Conservation (phyloP, 2,797 vertebrate species). For the Gymnothorax javanicus region DNA sequence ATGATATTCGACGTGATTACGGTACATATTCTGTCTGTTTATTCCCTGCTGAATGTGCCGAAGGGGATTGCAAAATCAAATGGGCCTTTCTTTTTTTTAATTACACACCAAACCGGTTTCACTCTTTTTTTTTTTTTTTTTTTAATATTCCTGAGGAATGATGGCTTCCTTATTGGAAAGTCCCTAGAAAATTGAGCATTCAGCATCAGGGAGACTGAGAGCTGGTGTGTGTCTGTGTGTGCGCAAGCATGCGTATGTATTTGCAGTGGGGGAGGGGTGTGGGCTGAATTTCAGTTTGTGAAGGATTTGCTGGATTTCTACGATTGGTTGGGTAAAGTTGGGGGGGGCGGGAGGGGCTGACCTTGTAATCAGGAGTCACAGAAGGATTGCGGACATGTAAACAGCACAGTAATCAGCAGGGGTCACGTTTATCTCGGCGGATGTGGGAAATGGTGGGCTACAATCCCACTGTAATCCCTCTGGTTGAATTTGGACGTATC, state of each 20-base stretch:
- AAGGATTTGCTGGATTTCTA: constrained; percentile 20
- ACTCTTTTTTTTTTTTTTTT: constrained; percentile 42
- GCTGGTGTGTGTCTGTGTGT: neutral
- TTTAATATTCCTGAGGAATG: neutral
- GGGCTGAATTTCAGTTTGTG: constrained; percentile 25
- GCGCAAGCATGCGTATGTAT: neutral
- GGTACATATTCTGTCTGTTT: neutral
- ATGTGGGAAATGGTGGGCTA: neutral
- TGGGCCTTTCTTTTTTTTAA: neutral
- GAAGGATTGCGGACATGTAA: constrained; percentile 7
- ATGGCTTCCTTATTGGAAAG: constrained; percentile 27
- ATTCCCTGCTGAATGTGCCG: neutral
- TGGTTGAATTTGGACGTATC: neutral
- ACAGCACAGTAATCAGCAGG: neutral
- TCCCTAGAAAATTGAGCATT: constrained; percentile 1
- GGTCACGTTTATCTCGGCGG: neutral
- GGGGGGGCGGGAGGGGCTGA: neutral
- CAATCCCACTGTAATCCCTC: neutral
- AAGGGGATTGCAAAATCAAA: constrained; percentile 6
- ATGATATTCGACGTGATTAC: neutral
- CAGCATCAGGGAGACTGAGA: neutral
- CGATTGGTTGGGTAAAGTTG: neutral
- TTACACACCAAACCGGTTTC: constrained; percentile 47
- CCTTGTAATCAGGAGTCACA: neutral
- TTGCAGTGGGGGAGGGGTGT: neutral